phyloP scores from a whole-genome alignment of 2,797 vertebrate species.

The Gallinago solitaria region DNA sequence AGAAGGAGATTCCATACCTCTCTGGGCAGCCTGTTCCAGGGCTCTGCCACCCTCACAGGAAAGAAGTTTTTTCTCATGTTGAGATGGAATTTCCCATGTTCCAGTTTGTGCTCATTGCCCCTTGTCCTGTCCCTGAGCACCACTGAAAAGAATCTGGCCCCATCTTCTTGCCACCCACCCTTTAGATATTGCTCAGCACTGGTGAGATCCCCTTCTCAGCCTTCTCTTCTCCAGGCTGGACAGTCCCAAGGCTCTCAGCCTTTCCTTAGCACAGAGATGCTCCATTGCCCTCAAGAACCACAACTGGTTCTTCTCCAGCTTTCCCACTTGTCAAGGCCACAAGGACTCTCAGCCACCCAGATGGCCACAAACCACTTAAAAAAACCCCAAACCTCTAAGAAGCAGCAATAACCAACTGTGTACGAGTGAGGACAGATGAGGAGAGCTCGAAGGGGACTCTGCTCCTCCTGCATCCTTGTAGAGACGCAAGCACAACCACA shows the following conservation, averaged over 20 bases:
- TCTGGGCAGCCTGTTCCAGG: neutral
- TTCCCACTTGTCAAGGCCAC: neutral
- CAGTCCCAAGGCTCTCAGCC: neutral
- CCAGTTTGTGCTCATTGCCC: neutral
- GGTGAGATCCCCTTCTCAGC: neutral
- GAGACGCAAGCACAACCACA: fast-evolving
- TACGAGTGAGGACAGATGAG: neutral
- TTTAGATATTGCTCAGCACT: neutral
- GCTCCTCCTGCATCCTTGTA: neutral
- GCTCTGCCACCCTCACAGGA: neutral
- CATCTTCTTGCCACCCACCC: neutral
- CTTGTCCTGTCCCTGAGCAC: neutral
- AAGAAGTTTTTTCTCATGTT: neutral
- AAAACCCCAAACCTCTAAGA: neutral
- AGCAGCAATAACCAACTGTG: neutral
- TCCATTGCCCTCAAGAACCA: neutral
- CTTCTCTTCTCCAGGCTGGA: neutral
- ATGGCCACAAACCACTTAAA: neutral
- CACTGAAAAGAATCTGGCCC: neutral
- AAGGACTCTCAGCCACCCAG: neutral
- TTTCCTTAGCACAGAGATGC: neutral
- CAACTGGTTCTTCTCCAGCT: fast-evolving
- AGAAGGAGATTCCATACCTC: neutral
- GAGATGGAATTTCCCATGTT: neutral
- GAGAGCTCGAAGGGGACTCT: neutral